Percentiles rank a stretch among this genome's conserved stretches.
These are phyloP conservation scores for Phytoseiulus persimilis DNA, from an alignment of 2,888 invertebrate genomes.

Conservation along the genomic window DNA sequence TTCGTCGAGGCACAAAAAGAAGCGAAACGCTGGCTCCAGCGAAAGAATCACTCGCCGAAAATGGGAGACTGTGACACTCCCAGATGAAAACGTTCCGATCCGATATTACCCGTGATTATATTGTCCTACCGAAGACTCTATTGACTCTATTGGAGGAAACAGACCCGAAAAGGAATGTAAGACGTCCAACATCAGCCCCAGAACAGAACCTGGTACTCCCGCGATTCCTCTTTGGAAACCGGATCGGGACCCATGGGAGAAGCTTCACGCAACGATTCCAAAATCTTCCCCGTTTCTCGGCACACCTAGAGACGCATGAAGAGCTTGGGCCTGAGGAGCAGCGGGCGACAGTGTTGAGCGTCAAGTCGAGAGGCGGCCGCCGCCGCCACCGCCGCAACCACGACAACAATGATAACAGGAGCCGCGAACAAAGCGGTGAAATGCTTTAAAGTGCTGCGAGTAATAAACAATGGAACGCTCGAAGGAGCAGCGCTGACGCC, in stretches of 20 bases:
- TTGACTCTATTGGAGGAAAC: not conserved
- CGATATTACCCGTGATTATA: not conserved
- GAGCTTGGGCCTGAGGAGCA: not conserved
- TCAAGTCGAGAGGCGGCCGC: not conserved
- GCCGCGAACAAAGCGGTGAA: not conserved
- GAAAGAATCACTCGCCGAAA: not conserved
- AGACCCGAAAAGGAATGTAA: no score
- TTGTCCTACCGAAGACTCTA: not conserved
- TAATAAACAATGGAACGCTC: conserved; percentile 5
- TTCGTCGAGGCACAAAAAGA: not conserved
- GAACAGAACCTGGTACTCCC: no score
- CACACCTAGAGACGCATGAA: no score
- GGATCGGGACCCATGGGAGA: no score
- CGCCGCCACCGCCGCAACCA: not conserved
- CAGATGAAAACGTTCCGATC: not conserved
- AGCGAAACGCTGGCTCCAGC: not conserved
- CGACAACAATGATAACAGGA: not conserved
- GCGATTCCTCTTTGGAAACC: no score
- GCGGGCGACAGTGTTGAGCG: not conserved
- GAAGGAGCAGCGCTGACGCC: no score
- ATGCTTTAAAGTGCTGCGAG: not conserved
- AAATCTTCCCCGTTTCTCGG: no score
- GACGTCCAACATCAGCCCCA: no score
- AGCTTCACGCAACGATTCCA: no score
- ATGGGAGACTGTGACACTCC: not conserved